Conservation (phyloP, 2,797 vertebrate genomes). For the Anisognathus igniventris region DNA sequence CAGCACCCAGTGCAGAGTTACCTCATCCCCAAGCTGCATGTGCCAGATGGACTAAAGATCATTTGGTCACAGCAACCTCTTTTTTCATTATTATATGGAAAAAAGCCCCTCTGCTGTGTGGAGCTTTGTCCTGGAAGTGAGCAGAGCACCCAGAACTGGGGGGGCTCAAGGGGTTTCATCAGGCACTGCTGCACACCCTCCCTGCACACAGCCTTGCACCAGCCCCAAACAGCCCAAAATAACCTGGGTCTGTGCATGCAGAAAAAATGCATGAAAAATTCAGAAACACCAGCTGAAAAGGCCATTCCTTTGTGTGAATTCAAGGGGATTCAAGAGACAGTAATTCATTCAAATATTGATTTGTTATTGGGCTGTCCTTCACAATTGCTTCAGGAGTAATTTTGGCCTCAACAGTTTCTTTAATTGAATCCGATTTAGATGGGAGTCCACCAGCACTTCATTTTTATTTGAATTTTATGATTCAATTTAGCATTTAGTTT, state of each 20-base stretch:
- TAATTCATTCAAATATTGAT: background rate
- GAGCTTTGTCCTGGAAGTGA: background rate
- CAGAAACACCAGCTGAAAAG: background rate
- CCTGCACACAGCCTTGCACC: background rate
- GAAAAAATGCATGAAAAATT: background rate
- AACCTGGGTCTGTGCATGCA: background rate
- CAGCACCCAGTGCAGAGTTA: background rate
- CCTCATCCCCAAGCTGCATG: background rate
- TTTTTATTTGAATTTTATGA: constrained; percentile 35
- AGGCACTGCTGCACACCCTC: background rate
- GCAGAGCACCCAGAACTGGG: background rate
- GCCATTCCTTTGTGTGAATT: background rate
- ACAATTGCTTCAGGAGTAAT: background rate
- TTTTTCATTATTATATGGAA: background rate
- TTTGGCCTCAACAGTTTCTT: background rate
- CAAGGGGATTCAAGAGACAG: background rate
- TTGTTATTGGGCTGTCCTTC: constrained; percentile 7
- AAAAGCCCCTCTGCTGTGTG: background rate
- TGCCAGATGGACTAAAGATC: background rate
- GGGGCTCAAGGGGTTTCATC: background rate
- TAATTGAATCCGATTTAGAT: background rate
- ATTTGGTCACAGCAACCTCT: background rate
- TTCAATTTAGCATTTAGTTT: constrained; percentile 24
- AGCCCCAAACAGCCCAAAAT: background rate
- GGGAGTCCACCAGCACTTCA: constrained; percentile 26